Percentiles rank a stretch among this genome's conserved stretches.
phyloP scores from a whole-genome alignment of 2,888 invertebrate species.

The Alloplasta piceator region DNA sequence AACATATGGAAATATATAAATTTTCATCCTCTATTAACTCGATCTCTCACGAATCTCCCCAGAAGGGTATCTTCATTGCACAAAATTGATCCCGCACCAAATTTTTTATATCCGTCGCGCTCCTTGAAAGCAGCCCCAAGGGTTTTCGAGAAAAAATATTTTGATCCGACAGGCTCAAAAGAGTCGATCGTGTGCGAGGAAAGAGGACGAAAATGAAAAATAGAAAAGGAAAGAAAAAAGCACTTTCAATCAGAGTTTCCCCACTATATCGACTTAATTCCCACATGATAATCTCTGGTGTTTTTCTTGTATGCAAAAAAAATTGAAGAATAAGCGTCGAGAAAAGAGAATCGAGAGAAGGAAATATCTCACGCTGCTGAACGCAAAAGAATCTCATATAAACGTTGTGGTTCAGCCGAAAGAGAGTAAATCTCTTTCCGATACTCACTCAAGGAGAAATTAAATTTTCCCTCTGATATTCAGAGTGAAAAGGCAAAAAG shows the following conservation, averaged over 20 bases:
- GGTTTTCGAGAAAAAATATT: too few species aligned
- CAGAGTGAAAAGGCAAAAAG: slow-evolving; percentile 2
- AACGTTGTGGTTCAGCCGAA: slow-evolving; percentile 23
- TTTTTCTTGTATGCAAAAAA: not conserved
- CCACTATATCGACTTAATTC: slow-evolving; percentile 24
- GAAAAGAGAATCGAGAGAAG: not conserved
- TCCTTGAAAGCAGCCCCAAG: too few species aligned
- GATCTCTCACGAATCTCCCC: too few species aligned
- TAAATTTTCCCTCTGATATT: slow-evolving; percentile 68
- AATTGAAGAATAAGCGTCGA: not conserved
- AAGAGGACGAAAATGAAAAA: not conserved
- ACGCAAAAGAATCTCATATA: slow-evolving; percentile 27
- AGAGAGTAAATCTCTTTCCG: slow-evolving; percentile 72
- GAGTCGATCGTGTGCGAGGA: not conserved
- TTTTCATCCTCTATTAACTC: too few species aligned
- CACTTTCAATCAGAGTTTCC: slow-evolving; percentile 27
- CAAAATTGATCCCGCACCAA: too few species aligned
- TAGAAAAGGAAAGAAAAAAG: slow-evolving; percentile 6
- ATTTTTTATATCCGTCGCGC: too few species aligned
- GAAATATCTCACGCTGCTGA: slow-evolving; percentile 18
- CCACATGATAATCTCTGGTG: slow-evolving; percentile 16
- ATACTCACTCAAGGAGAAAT: slow-evolving; percentile 72
- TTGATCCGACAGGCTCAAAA: too few species aligned
- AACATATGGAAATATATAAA: too few species aligned
- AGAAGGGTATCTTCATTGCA: too few species aligned